Base-by-base conservation (phyloP, 2,113 vertebrate genomes). In the Hippopotamus amphibius region DNA sequence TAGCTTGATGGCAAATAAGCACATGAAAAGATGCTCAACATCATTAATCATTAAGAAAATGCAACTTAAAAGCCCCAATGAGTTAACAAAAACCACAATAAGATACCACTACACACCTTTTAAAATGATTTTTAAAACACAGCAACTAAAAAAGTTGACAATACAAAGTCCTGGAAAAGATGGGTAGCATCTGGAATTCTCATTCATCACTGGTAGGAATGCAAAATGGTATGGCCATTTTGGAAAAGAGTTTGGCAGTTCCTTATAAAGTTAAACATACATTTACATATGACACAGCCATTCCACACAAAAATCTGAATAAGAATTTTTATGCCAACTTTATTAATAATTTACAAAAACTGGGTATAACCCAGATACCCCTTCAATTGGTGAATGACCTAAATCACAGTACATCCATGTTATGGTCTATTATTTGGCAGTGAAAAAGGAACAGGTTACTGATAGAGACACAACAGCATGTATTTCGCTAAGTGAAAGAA, bases 341-440 rank as follows among this genome's bases (percentile, higher is more conserved):
- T 63, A 91, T 79, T 95, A 82, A 84, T 88, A 88, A 68, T 79
- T 91, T 77, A 57, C 19, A 84, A 80, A 88, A 91, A 55, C 30
- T 87, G 13, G 7, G 15, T 86, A 13, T 55, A 91, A 65, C 69
- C 15, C 8, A 46, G n/a, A 10, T 55, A 63, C 7, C 13, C 13
- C 37, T 93, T 61, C 41, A 33, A 0, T 84, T 85, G 43, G 50
- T 80, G 59, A 77, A 50, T 65, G 46, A 79, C 41, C 71, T 11
- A 95, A 30, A 74, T 41, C 74, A 53, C 83, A 10, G 26, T 82
- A 13, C 17, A 24, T 90, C 28, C 6, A 1, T 37, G 21, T 59
- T 46, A 55, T 53, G n/a, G 41, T 12, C 13, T 79, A 6, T 48
- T 65, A 9, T 43, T 50, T 8, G 19, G 77, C 43, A 24, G 3